Evolutionary conservation across 1,140 invertebrate genomes (phyloP).

Genomic region (Magallana angulata): DNA sequence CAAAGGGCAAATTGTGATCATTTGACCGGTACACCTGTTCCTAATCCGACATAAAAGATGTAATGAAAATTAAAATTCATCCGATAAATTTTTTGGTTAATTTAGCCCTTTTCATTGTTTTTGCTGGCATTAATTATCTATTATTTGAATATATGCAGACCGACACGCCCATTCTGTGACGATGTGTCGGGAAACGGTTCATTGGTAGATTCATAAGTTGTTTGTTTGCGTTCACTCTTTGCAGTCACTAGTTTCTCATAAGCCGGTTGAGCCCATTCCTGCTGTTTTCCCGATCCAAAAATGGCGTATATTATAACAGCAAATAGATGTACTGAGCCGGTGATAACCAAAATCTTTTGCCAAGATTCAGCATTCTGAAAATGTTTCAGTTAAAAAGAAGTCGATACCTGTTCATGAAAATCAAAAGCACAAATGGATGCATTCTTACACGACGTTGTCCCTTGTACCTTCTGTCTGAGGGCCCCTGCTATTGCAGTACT

Average conservation of each 20-base stretch:
- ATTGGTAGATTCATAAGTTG: not conserved
- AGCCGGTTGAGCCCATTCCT: constrained; percentile 33
- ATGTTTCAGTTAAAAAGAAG: too few species aligned
- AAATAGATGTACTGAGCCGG: not conserved
- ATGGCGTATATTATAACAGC: constrained; percentile 34
- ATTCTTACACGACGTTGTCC: not conserved
- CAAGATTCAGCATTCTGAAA: constrained; percentile 27
- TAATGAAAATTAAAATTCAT: too few species aligned
- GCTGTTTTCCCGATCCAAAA: constrained; percentile 44
- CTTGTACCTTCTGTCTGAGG: constrained; percentile 38
- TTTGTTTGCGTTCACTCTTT: not conserved
- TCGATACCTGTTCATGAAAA: too few species aligned
- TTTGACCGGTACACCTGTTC: too few species aligned
- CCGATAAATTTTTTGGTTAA: too few species aligned
- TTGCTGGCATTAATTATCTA: too few species aligned
- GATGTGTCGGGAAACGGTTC: not conserved
- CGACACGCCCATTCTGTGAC: too few species aligned
- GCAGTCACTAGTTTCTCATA: not conserved
- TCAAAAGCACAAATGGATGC: too few species aligned
- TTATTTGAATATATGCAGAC: too few species aligned
- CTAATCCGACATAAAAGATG: too few species aligned
- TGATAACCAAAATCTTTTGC: constrained; percentile 47
- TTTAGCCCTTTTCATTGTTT: too few species aligned
- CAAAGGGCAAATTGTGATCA: too few species aligned
- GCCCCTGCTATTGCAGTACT: constrained; percentile 57